Percentiles rank a stretch among this genome's conserved stretches.
These are phyloP conservation scores for Paramormyrops kingsleyae DNA, from an alignment of 2,113 vertebrate species.

Conservation along the genomic window DNA sequence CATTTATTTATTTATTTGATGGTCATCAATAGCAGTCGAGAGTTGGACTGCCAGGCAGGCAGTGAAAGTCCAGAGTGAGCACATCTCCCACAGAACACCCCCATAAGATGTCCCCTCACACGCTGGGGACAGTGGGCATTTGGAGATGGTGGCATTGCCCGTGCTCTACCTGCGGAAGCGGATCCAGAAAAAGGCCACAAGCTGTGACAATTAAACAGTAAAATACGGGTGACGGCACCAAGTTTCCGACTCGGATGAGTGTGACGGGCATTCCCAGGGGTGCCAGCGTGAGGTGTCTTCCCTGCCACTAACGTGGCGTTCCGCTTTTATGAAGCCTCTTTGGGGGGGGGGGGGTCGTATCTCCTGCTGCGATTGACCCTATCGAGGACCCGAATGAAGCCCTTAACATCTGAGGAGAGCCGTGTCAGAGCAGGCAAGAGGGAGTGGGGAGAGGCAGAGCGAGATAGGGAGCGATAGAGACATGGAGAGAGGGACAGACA, in stretches of 20 bases:
- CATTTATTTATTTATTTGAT: background rate
- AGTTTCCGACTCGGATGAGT: background rate
- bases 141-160: background rate
- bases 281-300: background rate
- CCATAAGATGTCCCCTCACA: background rate
- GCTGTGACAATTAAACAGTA: background rate
- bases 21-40: background rate
- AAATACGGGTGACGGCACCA: background rate
- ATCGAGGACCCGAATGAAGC: background rate
- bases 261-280: background rate
- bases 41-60: background rate
- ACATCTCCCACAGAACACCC: background rate
- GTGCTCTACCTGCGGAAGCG: background rate
- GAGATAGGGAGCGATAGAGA: background rate
- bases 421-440: background rate
- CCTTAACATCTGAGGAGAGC: background rate
- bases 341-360: background rate
- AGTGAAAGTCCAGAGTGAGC: background rate
- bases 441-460: background rate
- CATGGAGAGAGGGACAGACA: background rate
- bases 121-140: background rate
- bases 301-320: background rate
- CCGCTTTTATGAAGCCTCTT: background rate
- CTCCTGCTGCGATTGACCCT: background rate
- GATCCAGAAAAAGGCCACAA: background rate